Base-by-base conservation (phyloP, 2,113 vertebrate genomes). In the Tetrax tetrax region DNA sequence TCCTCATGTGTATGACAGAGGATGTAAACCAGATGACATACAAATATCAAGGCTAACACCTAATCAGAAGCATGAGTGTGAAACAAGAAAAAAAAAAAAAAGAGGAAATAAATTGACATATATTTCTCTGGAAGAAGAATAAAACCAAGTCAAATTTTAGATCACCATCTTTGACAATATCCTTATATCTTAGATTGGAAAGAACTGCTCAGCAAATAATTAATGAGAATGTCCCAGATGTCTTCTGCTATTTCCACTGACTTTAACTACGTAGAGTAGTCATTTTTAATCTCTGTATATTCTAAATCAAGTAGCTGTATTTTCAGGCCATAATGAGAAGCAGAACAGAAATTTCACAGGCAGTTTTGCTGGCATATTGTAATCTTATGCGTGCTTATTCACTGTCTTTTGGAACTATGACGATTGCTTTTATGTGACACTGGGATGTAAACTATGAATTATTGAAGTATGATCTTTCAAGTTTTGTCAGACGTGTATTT, bases 11-110 rank as follows among this genome's bases (percentile, higher is more conserved):
- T 66, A 69, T 82, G 4, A 4, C 38, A 27, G 27, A 70, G 35
- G 35, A 54, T 79, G 50, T 66, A 54, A 80, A 89, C 31, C 82
- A 90, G 92, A 94, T 79, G 87, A 91, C 53, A 61, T 8, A 10
- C 20, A 54, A 13, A 75, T 66, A 92, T 89, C 83, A 93, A 86
- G 68, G 50, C 33, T 92, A 64, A 47, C 31, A 81, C 60, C 51
- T 93, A 90, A 96, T 90, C 53, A 95, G 63, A 96, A 95, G 14
- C 84, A 61, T 80, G 74, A 90, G 13, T 63, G 63, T 88, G 61
- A 84, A 89, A 68, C 24, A 85, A 85, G 15, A 8, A 24, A 35
- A 12, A 23, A 85, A 37, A 37, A 43, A 45, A 85, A 38, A 37
- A 60, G 56, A 50, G 16, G 17, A 50, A 86, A 75, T 9, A 89